Base-by-base conservation (phyloP, 2,797 vertebrate genomes). In the Salarias fasciatus region DNA sequence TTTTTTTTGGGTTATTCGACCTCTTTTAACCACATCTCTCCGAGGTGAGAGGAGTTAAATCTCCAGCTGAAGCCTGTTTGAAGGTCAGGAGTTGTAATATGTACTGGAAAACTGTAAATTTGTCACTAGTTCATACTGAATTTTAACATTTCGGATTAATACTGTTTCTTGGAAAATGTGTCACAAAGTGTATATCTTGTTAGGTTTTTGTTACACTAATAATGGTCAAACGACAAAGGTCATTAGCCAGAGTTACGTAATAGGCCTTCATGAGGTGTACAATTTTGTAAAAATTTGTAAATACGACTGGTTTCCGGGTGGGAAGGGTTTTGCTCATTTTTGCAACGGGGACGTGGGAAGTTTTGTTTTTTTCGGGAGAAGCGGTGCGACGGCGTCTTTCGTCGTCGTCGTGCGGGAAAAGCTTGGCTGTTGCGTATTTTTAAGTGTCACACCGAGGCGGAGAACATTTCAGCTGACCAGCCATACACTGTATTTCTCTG, bases 281-380 rank as follows among this genome's bases (percentile, higher is more conserved):
- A 92, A 83, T 93, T 94, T 90, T 98, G 95, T 98, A 97, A 96
- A 92, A 95, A 96, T 96, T 83, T 99, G 96, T 98, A 98, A 96
- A 98, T 97, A 96, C 40, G 90, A 93, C 92, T 90, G 75, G 79
- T 86, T 89, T 88, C 63, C 68, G 46, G 71, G 57, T 47, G 38
- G 18, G 36, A 53, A 3, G 47, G 41, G 66, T 36, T 53, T 37
- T 35, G 70, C 66, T 63, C 30, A 60, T 69, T 67, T 79, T 72
- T 72, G 61, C 71, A 28, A 42, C 52, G 66, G 74, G 53, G 52
- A 36, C 45, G 50, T 78, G 43, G 28, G 43, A 18, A 6, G 18
- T 24, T n/a, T n/a, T n/a, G 79, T 57, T 47, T 40, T 77, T 69
- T 80, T 70, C 65, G 72, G 76, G 33, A n/a, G n/a, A n/a, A n/a